Evolutionary conservation across 2,113 vertebrate genomes (phyloP), one percentile per base, ranked within the genome.

Genomic region (Archilochus colubris): DNA sequence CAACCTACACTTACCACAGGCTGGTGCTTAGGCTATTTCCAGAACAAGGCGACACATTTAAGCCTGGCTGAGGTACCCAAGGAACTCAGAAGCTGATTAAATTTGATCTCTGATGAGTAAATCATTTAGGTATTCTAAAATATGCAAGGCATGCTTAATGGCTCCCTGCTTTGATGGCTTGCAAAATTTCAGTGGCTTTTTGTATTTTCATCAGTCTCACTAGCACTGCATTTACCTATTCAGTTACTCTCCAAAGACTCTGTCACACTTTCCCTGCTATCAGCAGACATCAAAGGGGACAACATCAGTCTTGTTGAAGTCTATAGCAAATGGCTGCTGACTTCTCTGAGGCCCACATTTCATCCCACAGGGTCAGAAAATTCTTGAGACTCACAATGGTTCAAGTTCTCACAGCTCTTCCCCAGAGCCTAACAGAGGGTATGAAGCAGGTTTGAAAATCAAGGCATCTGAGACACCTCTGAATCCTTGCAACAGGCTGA

Each of bases 151-250:
- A 79, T 69, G 51, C 50, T 94, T 62, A 36, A 64, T 8, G 22
- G 36, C 30, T 80, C 50, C 19, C 46, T 51, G 36, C 36, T 95
- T 46, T 69, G 40, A 89, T 20, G n/a, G 46, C 51, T 88, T 82
- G 53, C 12, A 93, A 63, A 80, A 88, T 76, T 76, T 64, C 82
- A 46, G 66, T 4, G 3, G 7, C 24, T 53, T 83, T 94, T 69
- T 73, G 66, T 72, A 59, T 90, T 94, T 93, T 83, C 81, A 83
- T 51, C 72, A 66, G 44, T 68, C 79, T 89, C 36, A 54, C 66
- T 58, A 74, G 55, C 68, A 55, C 50, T 58, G 46, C 19, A 64
- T 24, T 58, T 38, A 86, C 0, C 3, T 54, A 87, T 50, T 86
- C 82, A 89, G 64, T 75, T 22, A n/a, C 17, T 88, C 62, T 87